Base-by-base conservation (phyloP, 2,797 vertebrate genomes). In the Cyprinella venusta region DNA sequence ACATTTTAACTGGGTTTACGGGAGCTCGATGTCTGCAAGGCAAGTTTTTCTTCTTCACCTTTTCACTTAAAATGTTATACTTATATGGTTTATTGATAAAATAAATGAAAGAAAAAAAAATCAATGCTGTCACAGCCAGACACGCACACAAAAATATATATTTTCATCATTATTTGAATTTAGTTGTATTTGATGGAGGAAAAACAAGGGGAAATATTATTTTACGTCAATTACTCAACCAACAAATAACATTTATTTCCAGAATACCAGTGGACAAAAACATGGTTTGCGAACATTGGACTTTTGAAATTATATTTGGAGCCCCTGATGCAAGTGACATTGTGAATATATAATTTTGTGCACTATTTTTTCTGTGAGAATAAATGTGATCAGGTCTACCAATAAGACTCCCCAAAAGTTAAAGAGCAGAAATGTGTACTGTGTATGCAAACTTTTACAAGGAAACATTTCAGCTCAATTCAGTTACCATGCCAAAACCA, bases 401-500 rank as follows among this genome's bases (percentile, higher is more conserved):
- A 26, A 13, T 61, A 15, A 13, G 59, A 26, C 24, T 61, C 24
- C 59, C 24, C 33, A 65, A 72, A 4, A 72, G 16, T 26, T 19
- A 52, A 71, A 36, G 36, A 15, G 50, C 65, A 69, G n/a, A 59
- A 9, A 7, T 75, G 5, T 56, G 19, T 16, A 38, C 19, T 15
- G 9, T 69, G 45, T 10, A 18, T 68, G n/a, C n/a, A 48, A 78
- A 65, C 9, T 70, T 69, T 59, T 18, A 40, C 52, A 56, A 30
- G 16, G 52, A 48, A 61, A 45, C 30, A 5, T 80, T 70, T 67
- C 30, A 38, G 26, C 30, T 52, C 30, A 52, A 52, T 50, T 79
- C 30, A 16, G n/a, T 59, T 56, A 70, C 21, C 52, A 59, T 33
- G 78, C 52, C 18, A 24, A 45, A 81, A 72, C 68, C 42, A 63